Base-by-base conservation (phyloP, 2,888 invertebrate genomes). In the Orthosia incerta region DNA sequence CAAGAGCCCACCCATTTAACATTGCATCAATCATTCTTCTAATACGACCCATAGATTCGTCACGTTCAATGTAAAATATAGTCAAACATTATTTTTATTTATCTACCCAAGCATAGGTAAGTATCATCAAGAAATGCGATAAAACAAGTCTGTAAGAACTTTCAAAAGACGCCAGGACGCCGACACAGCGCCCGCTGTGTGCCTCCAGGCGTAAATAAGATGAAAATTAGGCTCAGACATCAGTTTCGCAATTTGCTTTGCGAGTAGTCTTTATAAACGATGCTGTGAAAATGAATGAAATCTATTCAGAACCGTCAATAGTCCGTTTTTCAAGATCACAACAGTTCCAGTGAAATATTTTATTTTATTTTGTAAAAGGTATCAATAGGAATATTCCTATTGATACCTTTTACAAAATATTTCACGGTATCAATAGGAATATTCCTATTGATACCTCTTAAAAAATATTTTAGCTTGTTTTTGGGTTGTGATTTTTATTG, bases 181-280 rank as follows among this genome's bases (percentile, higher is more conserved):
- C n/a, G n/a, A n/a, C n/a, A n/a, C n/a, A n/a, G n/a, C n/a, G n/a
- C n/a, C n/a, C n/a, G 67, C 11, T 20, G 39, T 73, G 63, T 76
- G 23, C 53, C 39, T 2, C 20, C 78, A 64, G 61, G 67, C 64
- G 57, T 61, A 53, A 71, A 77, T 78, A 82, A 77, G 31, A 71
- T 46, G 64, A 77, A 77, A 82, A 82, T 82, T 82, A 71, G 60
- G 53, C 59, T 18, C 63, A 72, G 62, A 75, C 65, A 45, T 66
- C 55, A 60, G 16, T 53, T 26, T 57, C 71, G 63, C 83, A 69
- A 62, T 71, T 71, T 65, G 26, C 60, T 56, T 55, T 64, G 31
- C 63, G 48, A 76, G 16, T 39, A 61, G 45, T 57, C 61, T 68
- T 48, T 73, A 69, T 26, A 53, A 60, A 67, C 20, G 48, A 57